Base-by-base conservation (phyloP, 2,113 vertebrate species). In the Diadophis punctatus region DNA sequence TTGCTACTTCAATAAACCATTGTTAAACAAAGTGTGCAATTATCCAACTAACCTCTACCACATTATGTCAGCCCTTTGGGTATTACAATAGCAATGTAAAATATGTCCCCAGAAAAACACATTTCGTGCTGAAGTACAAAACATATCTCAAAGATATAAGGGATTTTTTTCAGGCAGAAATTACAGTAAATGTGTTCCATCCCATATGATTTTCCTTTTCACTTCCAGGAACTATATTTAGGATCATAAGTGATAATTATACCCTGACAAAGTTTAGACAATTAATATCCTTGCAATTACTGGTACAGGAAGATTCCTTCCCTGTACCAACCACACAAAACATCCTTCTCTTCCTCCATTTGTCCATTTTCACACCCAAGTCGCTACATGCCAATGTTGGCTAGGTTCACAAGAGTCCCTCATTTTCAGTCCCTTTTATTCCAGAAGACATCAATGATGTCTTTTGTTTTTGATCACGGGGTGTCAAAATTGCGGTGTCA, bases 221-320 rank as follows among this genome's bases (percentile, higher is more conserved):
- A 58, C 46, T 89, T 86, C 30, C 68, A 52, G 88, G 46, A 39
- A 51, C 84, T 34, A 8, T 85, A n/a, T 80, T 84, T 84, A 89
- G 43, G 68, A 85, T 52, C 14, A 60, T 58, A n/a, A 20, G 1
- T 92, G 30, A n/a, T 55, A 86, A 84, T 48, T 63, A 48, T 34
- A 63, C 56, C 43, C 27, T 89, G 60, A 22, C 63, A 48, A 43
- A n/a, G 60, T 84, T n/a, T 8, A 86, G 22, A 34, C n/a, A 90
- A 27, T 49, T 92, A 43, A 86, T 85, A 85, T 25, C 8, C 68
- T 58, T 43, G 52, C n/a, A 92, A 92, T 92, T 88, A 60, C 9
- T 46, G 46, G 46, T n/a, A n/a, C n/a, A n/a, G n/a, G n/a, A 74
- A 92, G 53, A 49, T 92, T 92, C 30, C 53, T 90, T 51, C n/a